A percentile compares a stretch with the other conserved stretches of the same genome.
Conservation (phyloP, 2,113 vertebrate species). For the Nymphicus hollandicus region DNA sequence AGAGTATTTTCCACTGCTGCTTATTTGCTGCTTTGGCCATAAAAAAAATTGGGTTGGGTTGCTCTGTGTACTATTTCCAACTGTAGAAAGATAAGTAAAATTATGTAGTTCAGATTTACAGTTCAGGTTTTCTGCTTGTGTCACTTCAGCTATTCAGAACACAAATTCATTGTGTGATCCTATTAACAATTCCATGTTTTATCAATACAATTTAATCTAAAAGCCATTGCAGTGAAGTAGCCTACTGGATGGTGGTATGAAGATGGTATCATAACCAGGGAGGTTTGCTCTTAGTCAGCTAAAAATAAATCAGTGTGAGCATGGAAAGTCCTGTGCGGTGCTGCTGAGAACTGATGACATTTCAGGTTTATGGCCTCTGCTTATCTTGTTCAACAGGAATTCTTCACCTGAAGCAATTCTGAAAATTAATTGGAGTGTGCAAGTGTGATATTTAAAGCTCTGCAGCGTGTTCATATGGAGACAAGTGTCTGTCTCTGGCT, state of each 20-base stretch:
- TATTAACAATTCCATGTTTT: neutral
- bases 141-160: constrained; percentile 22
- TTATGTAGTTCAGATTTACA: neutral
- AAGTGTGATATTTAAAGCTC: constrained; percentile 46
- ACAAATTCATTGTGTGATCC: neutral
- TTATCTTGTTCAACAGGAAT: constrained; percentile 43
- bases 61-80: neutral
- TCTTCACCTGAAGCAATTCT: constrained; percentile 38
- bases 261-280: neutral
- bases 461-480: constrained; percentile 13
- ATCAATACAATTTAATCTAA: constrained; percentile 17
- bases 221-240: constrained; percentile 10
- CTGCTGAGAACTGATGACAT: constrained; percentile 4
- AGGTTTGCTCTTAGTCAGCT: neutral
- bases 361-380: constrained; percentile 49
- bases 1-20: neutral
- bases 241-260: neutral
- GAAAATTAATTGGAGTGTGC: constrained; percentile 49
- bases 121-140: constrained; percentile 24
- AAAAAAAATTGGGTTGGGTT: neutral
- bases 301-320: constrained; percentile 11
- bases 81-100: constrained; percentile 22
- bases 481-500: neutral
- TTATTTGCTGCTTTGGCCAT: neutral
- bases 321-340: neutral